Evolutionary conservation across 2,113 vertebrate species (phyloP).

Genomic region (Macheiramphus alcinus): DNA sequence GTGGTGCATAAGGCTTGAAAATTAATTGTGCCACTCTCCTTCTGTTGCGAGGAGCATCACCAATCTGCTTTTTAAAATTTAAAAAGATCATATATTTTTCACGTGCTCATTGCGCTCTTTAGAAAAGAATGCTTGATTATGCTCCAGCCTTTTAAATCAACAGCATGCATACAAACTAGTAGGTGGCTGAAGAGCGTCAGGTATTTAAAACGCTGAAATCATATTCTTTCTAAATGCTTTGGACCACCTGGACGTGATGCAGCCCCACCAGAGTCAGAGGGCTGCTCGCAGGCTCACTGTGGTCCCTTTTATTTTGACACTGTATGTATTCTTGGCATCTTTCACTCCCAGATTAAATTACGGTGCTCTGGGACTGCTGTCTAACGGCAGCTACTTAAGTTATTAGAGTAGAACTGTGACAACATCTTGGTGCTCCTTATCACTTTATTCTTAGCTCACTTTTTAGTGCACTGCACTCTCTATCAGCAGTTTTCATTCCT

Average conservation of each 20-base stretch:
- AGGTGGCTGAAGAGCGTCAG: neutral
- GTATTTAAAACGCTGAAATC: neutral
- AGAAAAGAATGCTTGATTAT: neutral
- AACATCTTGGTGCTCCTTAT: conserved; percentile 17
- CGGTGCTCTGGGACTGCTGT: neutral
- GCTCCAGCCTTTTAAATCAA: neutral
- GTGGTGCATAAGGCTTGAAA: neutral
- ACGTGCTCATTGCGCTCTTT: neutral
- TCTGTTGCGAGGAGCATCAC: neutral
- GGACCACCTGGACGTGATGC: neutral
- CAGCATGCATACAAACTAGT: neutral
- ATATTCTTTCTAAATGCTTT: neutral
- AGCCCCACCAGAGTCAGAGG: neutral
- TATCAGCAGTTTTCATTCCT: conserved; percentile 37
- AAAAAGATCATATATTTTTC: neutral
- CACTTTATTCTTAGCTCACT: conserved; percentile 20
- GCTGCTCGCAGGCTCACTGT: neutral
- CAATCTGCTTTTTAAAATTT: neutral
- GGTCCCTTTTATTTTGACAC: neutral
- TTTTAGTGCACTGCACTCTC: neutral
- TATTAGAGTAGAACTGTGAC: neutral
- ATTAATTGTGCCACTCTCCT: neutral
- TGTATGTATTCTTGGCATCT: neutral
- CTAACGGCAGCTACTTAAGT: neutral
- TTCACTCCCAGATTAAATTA: neutral